Conservation (phyloP, 2,888 invertebrate genomes). For the Yponomeuta malinellus region DNA sequence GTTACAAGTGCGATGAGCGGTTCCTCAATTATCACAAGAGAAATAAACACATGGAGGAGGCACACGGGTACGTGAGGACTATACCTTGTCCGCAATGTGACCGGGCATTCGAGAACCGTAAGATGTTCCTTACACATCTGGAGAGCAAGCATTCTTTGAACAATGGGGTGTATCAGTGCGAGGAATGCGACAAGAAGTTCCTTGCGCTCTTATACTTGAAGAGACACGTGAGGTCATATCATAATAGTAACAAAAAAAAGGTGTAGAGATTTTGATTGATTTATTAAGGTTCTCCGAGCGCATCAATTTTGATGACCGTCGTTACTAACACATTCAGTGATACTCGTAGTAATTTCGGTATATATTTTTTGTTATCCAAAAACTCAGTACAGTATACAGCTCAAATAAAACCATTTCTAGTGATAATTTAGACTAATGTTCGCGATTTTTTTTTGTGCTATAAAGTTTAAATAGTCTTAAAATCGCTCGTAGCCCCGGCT, state of each 20-base stretch:
- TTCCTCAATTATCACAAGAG: slow-evolving; percentile 54
- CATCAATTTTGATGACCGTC: no score
- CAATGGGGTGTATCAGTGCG: slow-evolving; percentile 30
- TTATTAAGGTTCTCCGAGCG: no score
- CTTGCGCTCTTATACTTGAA: neutral
- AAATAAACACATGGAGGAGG: slow-evolving; percentile 56
- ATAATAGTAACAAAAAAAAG: neutral
- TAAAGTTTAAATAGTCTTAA: no score
- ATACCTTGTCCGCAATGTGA: slow-evolving; percentile 60
- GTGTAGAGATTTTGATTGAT: no score
- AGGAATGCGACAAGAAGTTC: neutral
- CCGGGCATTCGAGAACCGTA: slow-evolving; percentile 56
- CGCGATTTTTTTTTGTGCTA: no score
- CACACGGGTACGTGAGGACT: slow-evolving; percentile 55
- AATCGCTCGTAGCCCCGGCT: no score
- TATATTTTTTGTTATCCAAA: no score
- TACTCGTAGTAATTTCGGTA: no score
- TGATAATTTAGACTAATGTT: no score
- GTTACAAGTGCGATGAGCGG: slow-evolving; percentile 58
- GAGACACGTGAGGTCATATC: neutral
- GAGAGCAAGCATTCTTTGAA: slow-evolving; percentile 50
- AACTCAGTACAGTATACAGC: no score
- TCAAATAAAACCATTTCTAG: no score
- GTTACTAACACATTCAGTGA: no score
- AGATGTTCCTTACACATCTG: slow-evolving; percentile 57